Evolutionary conservation across 1,140 invertebrate genomes (phyloP), one percentile per base, ranked within the genome.

Genomic region (Psilanteris sp.): DNA sequence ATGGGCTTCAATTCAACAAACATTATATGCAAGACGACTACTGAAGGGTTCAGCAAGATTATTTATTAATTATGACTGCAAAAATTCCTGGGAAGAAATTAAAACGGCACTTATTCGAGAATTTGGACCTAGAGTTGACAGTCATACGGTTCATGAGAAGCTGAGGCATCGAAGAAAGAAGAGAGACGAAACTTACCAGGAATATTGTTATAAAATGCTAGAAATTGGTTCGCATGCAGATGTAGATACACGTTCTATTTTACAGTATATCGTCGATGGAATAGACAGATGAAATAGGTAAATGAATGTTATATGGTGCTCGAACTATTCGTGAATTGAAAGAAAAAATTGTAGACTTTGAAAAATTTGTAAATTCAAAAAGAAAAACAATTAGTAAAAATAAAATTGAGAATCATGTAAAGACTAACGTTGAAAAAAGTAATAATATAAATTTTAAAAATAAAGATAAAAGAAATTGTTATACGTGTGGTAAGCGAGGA

Each of bases 251-350:
- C 32, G 11, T 4, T 78, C 79, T 0, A 7, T 83, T 4, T 82
- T 87, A 0, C 77, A 79, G 13, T 86, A 86, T 22, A 79, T 83
- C 1, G 82, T 86, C 6, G 78, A 86, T 31, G 86, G 82, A 1
- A 81, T 86, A 3, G 50, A 74, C 4, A 7, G 24, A 26, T 8
- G 24, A 26, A 8, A 8, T 26, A 4, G n/a, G 24, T 26, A 26
- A 26, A 8, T 26, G 4, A 7, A 4, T 26, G 1, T 8, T 26
- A 1, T 26, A 26, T n/a, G n/a, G n/a, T n/a, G n/a, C n/a, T n/a
- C n/a, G n/a, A n/a, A n/a, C n/a, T n/a, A n/a, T n/a, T n/a, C n/a
- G n/a, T n/a, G n/a, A n/a, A n/a, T n/a, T n/a, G n/a, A n/a, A n/a
- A n/a, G n/a, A n/a, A n/a, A n/a, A n/a, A n/a, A n/a, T n/a, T n/a